Evolutionary conservation across 2,888 invertebrate genomes (phyloP), one percentile per base, ranked within the genome.

Genomic region (Tachina grossa): DNA sequence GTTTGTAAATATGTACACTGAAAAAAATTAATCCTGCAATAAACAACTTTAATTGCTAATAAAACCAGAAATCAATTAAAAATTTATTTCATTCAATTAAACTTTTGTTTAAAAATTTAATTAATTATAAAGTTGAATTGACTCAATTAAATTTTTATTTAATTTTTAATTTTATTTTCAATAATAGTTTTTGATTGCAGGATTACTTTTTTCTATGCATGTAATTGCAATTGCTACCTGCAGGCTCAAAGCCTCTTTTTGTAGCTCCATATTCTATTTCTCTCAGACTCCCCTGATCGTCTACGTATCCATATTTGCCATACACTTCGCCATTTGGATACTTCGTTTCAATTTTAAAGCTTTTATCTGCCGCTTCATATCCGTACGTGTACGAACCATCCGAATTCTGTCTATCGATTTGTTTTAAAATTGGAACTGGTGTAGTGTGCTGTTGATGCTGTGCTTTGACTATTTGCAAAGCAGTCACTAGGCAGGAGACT

Each of bases 291-390:
- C 97, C 97, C 39, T 93, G 93, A 89, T 96, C 96, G 88, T 97
- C 97, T 1, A 97, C 94, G 91, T 97, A 97, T n/a, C 97, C 97
- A 89, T 97, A 97, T 91, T 97, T 97, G 83, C 97, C 97, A 71
- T 95, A 96, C 0, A 97, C 97, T 89, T 97, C 97, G 0, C 97
- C 97, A 63, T 94, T 95, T 0, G 96, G 94, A 89, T 96, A 96
- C 92, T 97, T 97, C 1, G 97, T 97, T 92, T 97, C 97, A 86
- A 97, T 97, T 93, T 97, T 97, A 93, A 96, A 97, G 68, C 96
- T 95, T 11, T 97, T 97, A 90, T 97, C 97, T 0, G 97, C 97
- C 0, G 95, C 96, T 92, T 97, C 97, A 92, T 96, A 97, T 0
- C 97, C 97, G 90, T 96, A 97, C 89, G 96, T 97, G 93, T 97